A percentile compares a stretch with the other conserved stretches of the same genome.
Evolutionary conservation across 2,888 invertebrate species (phyloP).

Genomic region (Azorinus chamasolen): DNA sequence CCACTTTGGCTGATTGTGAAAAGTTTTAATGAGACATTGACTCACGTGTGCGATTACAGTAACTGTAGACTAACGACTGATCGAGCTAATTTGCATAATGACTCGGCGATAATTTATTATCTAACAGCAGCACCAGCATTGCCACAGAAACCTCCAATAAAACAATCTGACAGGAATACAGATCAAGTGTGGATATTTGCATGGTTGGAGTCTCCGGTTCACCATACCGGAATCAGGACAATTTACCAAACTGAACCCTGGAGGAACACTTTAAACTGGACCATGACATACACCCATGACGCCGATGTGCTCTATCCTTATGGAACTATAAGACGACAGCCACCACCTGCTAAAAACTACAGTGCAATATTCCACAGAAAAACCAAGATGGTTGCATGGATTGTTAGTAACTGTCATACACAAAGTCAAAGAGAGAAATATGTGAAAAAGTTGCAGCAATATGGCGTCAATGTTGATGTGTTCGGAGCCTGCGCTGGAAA

Average conservation of each 20-base stretch:
- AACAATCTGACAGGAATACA: no score
- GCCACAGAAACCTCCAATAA: no score
- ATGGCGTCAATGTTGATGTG: slow-evolving; percentile 1
- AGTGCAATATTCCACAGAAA: slow-evolving; percentile 9
- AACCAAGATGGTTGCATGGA: slow-evolving; percentile 23
- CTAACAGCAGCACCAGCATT: no score
- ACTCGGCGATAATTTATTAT: no score
- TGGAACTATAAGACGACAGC: not conserved
- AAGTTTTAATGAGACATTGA: no score
- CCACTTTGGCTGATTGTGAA: no score
- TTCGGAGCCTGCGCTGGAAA: not conserved
- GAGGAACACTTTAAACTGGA: slow-evolving; percentile 14
- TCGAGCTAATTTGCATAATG: no score
- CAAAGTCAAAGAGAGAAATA: not conserved
- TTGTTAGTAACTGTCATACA: slow-evolving; percentile 19
- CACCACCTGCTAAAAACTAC: slow-evolving; percentile 1
- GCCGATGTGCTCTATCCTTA: slow-evolving; percentile 18
- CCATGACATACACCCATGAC: slow-evolving; percentile 15
- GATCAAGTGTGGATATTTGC: slow-evolving; percentile 16
- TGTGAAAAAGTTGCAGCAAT: not conserved
- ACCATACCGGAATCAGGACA: no score
- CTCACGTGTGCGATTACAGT: no score
- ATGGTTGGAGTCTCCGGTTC: slow-evolving; percentile 6
- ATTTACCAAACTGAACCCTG: not conserved
- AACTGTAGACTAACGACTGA: no score